A percentile compares a stretch with the other conserved stretches of the same genome.
Conservation (phyloP, 2,888 invertebrate species). For the Trichopria drosophilae region DNA sequence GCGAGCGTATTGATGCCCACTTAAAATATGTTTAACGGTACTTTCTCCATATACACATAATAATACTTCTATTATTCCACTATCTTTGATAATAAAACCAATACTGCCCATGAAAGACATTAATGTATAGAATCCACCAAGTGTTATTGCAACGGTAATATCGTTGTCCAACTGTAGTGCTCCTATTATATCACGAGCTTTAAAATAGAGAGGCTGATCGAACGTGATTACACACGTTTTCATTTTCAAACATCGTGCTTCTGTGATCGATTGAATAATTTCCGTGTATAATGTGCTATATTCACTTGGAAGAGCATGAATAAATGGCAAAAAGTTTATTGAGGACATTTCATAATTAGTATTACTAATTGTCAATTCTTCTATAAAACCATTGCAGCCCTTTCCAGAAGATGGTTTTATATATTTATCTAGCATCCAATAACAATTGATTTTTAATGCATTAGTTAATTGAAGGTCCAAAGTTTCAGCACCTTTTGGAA, state of each 20-base stretch:
- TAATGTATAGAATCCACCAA: conserved; percentile 36
- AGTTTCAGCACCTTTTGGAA: too few species aligned
- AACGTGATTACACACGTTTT: conserved; percentile 29
- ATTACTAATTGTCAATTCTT: too few species aligned
- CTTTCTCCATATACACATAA: conserved; percentile 44
- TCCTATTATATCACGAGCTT: conserved; percentile 22
- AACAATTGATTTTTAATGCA: too few species aligned
- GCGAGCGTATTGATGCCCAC: conserved; percentile 14
- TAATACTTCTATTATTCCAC: conserved; percentile 53
- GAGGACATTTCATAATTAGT: too few species aligned
- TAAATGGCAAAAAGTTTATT: conserved; percentile 28
- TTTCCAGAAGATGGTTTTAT: too few species aligned
- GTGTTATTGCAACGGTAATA: conserved; percentile 27
- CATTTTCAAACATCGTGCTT: too few species aligned
- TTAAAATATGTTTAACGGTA: conserved; percentile 35
- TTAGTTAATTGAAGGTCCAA: too few species aligned
- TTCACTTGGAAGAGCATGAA: conserved; percentile 21
- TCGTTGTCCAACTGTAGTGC: too few species aligned
- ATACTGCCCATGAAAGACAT: conserved; percentile 53
- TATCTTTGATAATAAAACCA: conserved; percentile 53
- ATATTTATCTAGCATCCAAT: too few species aligned
- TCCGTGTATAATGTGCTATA: too few species aligned
- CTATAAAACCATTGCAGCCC: background rate
- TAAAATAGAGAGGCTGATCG: conserved; percentile 31
- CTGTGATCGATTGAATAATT: too few species aligned